phyloP scores from a whole-genome alignment of 1,140 invertebrate species.

The Lasioglossum baleicum region DNA sequence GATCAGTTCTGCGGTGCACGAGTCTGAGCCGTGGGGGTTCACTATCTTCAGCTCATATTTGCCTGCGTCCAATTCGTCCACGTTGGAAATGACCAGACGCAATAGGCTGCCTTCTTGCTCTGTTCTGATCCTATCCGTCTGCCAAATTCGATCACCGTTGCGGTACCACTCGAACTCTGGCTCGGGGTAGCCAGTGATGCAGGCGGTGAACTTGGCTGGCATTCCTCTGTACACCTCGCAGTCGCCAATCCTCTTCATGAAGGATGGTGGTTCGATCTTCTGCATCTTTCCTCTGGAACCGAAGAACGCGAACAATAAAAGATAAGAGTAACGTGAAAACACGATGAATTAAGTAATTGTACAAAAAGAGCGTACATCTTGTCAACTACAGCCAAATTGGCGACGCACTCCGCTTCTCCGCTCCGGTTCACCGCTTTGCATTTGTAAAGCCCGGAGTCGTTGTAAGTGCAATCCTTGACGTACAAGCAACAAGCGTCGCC shows the following conservation, averaged over 20 bases:
- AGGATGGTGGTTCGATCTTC: constrained; percentile 90
- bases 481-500: constrained; percentile 89
- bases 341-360: neutral
- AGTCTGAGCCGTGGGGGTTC: constrained; percentile 91
- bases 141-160: constrained; percentile 88
- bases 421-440: constrained; percentile 90
- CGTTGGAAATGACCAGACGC: constrained; percentile 87
- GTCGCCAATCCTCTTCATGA: constrained; percentile 94
- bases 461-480: constrained; percentile 84
- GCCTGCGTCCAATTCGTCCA: constrained; percentile 89
- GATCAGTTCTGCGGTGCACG: constrained; percentile 89
- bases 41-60: constrained; percentile 89
- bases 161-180: constrained; percentile 93
- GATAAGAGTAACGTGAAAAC: neutral
- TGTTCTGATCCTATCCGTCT: constrained; percentile 89
- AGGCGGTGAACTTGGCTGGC: constrained; percentile 95
- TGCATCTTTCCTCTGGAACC: constrained; percentile 79
- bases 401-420: constrained; percentile 88
- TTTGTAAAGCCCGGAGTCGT: constrained; percentile 88
- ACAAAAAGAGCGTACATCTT: constrained; percentile 85
- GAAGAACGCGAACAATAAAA: neutral
- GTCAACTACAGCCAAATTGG: constrained; percentile 87
- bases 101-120: constrained; percentile 90
- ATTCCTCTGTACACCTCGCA: constrained; percentile 92
- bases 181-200: constrained; percentile 90